Conservation (phyloP, 2,888 invertebrate species). For the Alsophila aescularia region DNA sequence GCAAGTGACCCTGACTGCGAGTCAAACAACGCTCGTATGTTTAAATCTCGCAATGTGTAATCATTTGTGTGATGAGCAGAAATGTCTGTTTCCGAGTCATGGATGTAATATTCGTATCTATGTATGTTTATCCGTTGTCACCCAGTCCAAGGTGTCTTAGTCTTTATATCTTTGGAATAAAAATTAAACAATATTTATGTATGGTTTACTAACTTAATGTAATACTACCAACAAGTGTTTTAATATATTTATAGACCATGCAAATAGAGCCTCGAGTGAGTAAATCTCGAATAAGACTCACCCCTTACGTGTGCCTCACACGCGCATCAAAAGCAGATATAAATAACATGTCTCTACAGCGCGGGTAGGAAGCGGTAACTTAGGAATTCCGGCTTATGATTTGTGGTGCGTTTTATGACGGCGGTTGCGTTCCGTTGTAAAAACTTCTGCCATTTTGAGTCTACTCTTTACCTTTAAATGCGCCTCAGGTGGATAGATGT, state of each 20-base stretch:
- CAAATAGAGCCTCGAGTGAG: too few species aligned
- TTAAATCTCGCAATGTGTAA: too few species aligned
- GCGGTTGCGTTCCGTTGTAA: neutral
- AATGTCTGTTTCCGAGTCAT: too few species aligned
- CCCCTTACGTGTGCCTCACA: slow-evolving; percentile 19
- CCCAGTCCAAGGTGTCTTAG: too few species aligned
- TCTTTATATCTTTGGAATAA: too few species aligned
- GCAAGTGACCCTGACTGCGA: too few species aligned
- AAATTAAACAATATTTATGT: too few species aligned
- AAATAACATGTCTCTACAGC: slow-evolving; percentile 43
- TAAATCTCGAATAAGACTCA: neutral
- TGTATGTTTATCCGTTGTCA: too few species aligned
- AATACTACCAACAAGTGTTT: neutral
- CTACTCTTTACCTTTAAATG: slow-evolving; percentile 21
- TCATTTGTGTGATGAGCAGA: too few species aligned
- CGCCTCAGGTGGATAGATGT: slow-evolving; percentile 6
- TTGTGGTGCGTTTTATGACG: slow-evolving; percentile 71
- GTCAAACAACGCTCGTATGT: too few species aligned
- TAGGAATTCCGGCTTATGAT: slow-evolving; percentile 86
- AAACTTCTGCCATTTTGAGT: slow-evolving; percentile 21
- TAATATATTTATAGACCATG: neutral
- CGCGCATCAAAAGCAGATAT: slow-evolving; percentile 27
- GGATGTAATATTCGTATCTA: too few species aligned
- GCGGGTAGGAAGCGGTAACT: slow-evolving; percentile 71
- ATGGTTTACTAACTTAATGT: too few species aligned